phyloP scores from a whole-genome alignment of 2,888 invertebrate genomes.

The Germaria angustata region DNA sequence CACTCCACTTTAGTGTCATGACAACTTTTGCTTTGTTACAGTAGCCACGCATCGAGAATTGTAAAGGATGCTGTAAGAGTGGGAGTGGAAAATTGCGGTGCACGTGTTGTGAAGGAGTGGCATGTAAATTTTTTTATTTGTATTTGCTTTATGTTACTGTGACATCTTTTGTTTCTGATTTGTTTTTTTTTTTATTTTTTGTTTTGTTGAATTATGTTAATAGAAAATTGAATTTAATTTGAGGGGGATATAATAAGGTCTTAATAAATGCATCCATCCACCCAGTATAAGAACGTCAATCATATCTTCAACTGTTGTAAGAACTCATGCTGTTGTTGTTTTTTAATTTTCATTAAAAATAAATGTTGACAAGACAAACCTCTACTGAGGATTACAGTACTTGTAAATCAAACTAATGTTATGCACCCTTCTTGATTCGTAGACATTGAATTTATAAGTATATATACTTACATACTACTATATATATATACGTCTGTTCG shows the following conservation, averaged over 20 bases:
- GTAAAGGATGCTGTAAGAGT: not conserved
- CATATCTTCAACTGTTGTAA: slow-evolving; percentile 21
- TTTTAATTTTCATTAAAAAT: slow-evolving; percentile 19
- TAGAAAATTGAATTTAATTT: slow-evolving; percentile 35
- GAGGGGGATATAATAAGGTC: not conserved
- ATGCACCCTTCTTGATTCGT: slow-evolving; percentile 31
- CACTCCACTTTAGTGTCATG: slow-evolving; percentile 7
- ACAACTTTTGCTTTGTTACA: not conserved
- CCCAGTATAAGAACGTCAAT: not conserved
- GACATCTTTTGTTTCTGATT: slow-evolving; percentile 24
- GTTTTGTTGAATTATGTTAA: not conserved
- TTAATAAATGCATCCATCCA: not conserved
- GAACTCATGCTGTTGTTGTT: slow-evolving; percentile 5
- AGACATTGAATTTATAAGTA: too few species aligned
- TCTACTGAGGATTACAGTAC: not conserved
- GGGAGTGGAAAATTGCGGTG: slow-evolving; percentile 37
- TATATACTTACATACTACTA: too few species aligned
- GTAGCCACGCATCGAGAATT: slow-evolving; percentile 7
- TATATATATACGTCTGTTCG: too few species aligned
- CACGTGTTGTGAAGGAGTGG: slow-evolving; percentile 32
- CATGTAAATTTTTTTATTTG: slow-evolving; percentile 19
- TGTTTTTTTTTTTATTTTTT: not conserved
- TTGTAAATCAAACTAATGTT: slow-evolving; percentile 31
- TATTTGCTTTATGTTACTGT: not conserved
- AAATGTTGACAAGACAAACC: slow-evolving; percentile 33